A percentile compares a stretch with the other conserved stretches of the same genome.
Conservation (phyloP, 2,113 vertebrate genomes). For the Saccopteryx leptura region DNA sequence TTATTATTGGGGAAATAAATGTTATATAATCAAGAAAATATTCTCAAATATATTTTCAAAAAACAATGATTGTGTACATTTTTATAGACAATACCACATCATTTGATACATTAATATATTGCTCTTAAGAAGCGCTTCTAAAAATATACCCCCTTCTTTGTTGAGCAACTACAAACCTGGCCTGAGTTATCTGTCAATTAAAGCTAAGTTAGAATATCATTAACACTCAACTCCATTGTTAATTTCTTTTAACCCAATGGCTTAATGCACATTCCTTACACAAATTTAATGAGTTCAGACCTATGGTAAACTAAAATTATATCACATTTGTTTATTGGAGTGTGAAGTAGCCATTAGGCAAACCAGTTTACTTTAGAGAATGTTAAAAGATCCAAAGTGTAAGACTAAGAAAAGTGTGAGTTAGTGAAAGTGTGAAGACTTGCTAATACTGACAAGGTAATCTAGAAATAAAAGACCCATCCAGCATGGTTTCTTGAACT, state of each 20-base stretch:
- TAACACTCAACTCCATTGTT: neutral
- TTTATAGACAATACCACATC: neutral
- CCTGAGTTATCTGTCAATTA: neutral
- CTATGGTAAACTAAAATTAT: conserved; percentile 67
- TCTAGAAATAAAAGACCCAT: neutral
- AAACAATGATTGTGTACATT: neutral
- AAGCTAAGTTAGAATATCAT: conserved; percentile 7
- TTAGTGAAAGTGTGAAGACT: neutral
- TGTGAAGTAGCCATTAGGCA: conserved; percentile 68
- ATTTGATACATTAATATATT: conserved; percentile 11
- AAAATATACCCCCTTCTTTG: neutral
- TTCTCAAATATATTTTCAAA: neutral
- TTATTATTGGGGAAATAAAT: neutral
- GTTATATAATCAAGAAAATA: neutral
- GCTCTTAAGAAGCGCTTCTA: neutral
- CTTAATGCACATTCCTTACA: conserved; percentile 43
- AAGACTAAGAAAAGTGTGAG: neutral
- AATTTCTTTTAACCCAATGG: conserved; percentile 62
- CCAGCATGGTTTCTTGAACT: neutral
- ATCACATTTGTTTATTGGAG: conserved; percentile 66
- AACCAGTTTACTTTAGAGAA: conserved; percentile 63
- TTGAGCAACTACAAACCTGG: neutral
- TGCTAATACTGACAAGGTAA: neutral
- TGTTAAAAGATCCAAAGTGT: conserved; percentile 33
- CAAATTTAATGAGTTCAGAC: conserved; percentile 58